phyloP scores from a whole-genome alignment of 2,113 vertebrate genomes.

The Grallaria varia region DNA sequence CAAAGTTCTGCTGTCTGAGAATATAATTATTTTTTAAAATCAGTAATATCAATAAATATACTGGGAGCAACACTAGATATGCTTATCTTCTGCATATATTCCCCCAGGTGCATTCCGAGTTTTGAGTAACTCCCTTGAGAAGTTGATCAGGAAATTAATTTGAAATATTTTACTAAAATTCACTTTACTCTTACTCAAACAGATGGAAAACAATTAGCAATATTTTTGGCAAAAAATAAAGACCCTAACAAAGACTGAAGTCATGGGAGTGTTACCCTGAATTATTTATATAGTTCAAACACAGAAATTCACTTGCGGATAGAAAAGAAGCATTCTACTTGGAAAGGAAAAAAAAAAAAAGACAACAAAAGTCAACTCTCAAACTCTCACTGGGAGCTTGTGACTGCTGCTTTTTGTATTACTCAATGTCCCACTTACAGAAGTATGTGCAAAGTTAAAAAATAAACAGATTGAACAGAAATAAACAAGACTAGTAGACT shows the following conservation, averaged over 20 bases:
- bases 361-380: neutral
- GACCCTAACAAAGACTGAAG: neutral
- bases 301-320: neutral
- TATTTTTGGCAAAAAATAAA: neutral
- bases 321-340: neutral
- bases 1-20: neutral
- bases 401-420: neutral
- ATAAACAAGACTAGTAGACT: neutral
- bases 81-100: neutral
- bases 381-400: neutral
- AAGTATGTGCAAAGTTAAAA: neutral
- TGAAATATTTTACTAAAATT: neutral
- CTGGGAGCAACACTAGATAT: neutral
- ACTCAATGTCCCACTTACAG: neutral
- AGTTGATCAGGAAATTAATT: neutral
- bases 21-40: neutral
- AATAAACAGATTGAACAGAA: neutral
- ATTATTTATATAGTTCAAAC: conserved; percentile 14
- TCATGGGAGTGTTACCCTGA: neutral
- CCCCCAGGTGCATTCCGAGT: neutral
- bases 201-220: conserved; percentile 26
- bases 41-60: neutral
- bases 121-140: neutral
- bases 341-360: neutral
- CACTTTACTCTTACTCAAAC: neutral